These are phyloP conservation scores for Stenurella melanura DNA, from an alignment of 2,888 invertebrate genomes.

Conservation along the genomic window DNA sequence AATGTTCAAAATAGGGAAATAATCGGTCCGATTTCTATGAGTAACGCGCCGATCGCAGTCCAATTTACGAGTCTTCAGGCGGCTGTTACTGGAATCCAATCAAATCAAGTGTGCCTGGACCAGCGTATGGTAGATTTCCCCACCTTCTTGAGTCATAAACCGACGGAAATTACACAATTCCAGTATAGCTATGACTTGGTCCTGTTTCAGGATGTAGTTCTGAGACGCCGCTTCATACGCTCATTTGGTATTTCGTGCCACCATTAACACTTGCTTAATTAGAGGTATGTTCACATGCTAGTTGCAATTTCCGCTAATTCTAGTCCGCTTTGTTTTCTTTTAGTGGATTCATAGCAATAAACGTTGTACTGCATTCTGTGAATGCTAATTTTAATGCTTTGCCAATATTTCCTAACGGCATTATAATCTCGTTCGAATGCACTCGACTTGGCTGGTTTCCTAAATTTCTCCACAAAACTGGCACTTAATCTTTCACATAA, in stretches of 20 bases:
- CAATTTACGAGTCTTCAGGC: conserved; percentile 70
- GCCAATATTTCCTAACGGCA: conserved; percentile 24
- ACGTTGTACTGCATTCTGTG: conserved; percentile 6
- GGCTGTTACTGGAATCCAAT: conserved; percentile 70
- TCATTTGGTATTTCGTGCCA: conserved; percentile 61
- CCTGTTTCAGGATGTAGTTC: conserved; percentile 63
- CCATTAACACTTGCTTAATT: conserved; percentile 61
- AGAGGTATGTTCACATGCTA: conserved; percentile 48
- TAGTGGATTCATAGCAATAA: not conserved
- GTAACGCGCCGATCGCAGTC: conserved; percentile 66
- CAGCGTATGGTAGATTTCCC: conserved; percentile 62
- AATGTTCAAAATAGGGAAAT: conserved; percentile 61
- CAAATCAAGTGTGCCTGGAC: conserved; percentile 70
- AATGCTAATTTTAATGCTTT: conserved; percentile 25
- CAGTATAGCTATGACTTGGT: conserved; percentile 66
- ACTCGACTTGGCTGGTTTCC: conserved; percentile 15
- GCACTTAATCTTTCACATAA: conserved; percentile 14
- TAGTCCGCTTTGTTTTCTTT: conserved; percentile 24
- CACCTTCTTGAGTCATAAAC: conserved; percentile 66
- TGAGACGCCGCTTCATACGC: conserved; percentile 61
- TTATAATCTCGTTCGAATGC: conserved; percentile 18
- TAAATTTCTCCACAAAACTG: conserved; percentile 12
- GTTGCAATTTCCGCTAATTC: conserved; percentile 49
- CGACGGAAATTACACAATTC: conserved; percentile 71
- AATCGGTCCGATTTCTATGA: conserved; percentile 65